phyloP scores from a whole-genome alignment of 2,797 vertebrate genomes.

The Hydrolagus colliei region DNA sequence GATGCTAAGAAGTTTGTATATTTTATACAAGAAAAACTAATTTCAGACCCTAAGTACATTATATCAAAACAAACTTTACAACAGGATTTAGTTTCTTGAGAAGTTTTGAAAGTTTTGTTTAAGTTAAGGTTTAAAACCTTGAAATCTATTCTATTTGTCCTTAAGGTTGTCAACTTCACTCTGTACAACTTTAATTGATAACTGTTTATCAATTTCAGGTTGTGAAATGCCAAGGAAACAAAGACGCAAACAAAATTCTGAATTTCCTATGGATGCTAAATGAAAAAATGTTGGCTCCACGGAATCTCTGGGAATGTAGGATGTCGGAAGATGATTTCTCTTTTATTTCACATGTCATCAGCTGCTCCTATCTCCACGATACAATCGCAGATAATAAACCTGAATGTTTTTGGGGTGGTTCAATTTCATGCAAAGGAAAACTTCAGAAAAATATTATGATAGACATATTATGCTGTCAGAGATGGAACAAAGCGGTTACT shows the following conservation, averaged over 20 bases:
- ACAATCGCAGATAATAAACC: neutral
- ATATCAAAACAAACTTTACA: too few relatives aligned
- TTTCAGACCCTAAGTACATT: too few relatives aligned
- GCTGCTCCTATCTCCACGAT: neutral
- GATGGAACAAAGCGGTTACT: neutral
- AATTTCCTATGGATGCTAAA: neutral
- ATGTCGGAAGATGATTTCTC: neutral
- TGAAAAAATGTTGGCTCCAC: neutral
- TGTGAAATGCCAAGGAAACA: neutral
- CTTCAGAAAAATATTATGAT: conserved; percentile 17
- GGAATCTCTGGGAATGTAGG: neutral
- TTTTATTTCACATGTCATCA: neutral
- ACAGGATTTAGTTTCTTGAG: too few relatives aligned
- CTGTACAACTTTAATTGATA: too few relatives aligned
- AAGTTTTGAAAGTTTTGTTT: too few relatives aligned
- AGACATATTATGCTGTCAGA: neutral
- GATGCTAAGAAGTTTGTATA: too few relatives aligned
- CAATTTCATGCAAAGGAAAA: conserved; percentile 6
- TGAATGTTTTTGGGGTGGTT: neutral
- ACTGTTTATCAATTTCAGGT: neutral
- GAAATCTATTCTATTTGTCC: too few relatives aligned
- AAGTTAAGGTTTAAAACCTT: too few relatives aligned
- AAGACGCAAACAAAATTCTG: neutral
- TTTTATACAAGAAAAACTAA: too few relatives aligned
- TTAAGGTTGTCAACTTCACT: too few relatives aligned